A percentile compares a stretch with the other conserved stretches of the same genome.
Conservation (phyloP, 2,113 vertebrate genomes). For the Corythaixoides concolor region DNA sequence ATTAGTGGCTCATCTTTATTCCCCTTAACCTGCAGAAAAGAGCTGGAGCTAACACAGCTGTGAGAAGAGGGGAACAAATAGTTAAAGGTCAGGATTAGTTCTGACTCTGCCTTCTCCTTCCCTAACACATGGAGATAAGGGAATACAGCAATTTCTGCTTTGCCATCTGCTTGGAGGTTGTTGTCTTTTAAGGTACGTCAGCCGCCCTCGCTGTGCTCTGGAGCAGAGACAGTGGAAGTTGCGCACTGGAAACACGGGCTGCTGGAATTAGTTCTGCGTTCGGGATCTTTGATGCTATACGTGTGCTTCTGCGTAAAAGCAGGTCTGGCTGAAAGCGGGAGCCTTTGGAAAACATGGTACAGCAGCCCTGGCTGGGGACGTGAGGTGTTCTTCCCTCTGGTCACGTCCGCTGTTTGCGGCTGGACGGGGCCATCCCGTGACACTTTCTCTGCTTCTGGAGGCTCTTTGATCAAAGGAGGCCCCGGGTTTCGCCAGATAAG, state of each 20-base stretch:
- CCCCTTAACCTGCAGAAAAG: background rate
- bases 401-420: background rate
- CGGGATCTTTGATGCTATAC: background rate
- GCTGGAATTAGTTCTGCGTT: background rate
- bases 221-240: background rate
- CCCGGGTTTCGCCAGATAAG: background rate
- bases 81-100: background rate
- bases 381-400: background rate
- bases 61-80: background rate
- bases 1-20: background rate
- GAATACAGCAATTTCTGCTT: background rate
- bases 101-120: background rate
- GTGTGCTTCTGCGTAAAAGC: background rate
- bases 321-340: background rate
- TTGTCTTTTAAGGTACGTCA: background rate
- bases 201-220: background rate
- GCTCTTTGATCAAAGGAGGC: background rate
- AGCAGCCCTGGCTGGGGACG: background rate
- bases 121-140: background rate
- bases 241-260: background rate
- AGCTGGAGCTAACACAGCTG: background rate
- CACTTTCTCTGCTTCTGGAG: background rate
- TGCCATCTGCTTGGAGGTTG: background rate
- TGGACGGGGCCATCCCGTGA: background rate
- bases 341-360: rapidly evolving